These are phyloP conservation scores for Sigmodon hispidus DNA, from an alignment of 2,113 vertebrate species.

Conservation along the genomic window DNA sequence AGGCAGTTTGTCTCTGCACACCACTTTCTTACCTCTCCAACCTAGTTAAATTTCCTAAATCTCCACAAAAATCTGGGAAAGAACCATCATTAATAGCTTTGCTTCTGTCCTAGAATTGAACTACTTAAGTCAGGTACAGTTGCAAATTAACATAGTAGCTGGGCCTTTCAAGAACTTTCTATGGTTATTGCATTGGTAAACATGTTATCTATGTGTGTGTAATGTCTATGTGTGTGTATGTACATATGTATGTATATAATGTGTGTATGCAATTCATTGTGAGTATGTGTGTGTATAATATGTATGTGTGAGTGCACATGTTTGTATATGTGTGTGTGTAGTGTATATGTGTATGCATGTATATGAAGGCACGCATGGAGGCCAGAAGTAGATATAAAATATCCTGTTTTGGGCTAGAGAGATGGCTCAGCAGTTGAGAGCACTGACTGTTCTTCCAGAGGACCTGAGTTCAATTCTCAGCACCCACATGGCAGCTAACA, in stretches of 20 bases:
- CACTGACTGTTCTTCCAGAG: no score
- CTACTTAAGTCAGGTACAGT: conserved; percentile 64
- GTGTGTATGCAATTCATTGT: neutral
- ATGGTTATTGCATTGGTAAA: conserved; percentile 64
- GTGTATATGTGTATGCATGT: neutral
- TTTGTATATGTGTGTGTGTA: neutral
- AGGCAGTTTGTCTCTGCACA: conserved; percentile 34
- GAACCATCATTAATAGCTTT: conserved; percentile 52
- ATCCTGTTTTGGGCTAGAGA: no score
- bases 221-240: neutral
- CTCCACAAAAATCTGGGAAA: conserved; percentile 46
- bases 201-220: neutral
- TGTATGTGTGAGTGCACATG: neutral
- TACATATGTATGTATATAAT: neutral
- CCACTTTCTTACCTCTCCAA: neutral
- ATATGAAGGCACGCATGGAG: neutral
- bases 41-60: conserved; percentile 13
- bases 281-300: neutral
- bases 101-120: conserved; percentile 56
- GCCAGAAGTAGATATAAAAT: neutral
- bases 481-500: no score
- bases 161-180: conserved; percentile 68
- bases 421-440: no score
- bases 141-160: conserved; percentile 56
- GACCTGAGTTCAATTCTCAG: no score